phyloP scores from a whole-genome alignment of 2,113 vertebrate genomes.

The Pelusios castaneus region DNA sequence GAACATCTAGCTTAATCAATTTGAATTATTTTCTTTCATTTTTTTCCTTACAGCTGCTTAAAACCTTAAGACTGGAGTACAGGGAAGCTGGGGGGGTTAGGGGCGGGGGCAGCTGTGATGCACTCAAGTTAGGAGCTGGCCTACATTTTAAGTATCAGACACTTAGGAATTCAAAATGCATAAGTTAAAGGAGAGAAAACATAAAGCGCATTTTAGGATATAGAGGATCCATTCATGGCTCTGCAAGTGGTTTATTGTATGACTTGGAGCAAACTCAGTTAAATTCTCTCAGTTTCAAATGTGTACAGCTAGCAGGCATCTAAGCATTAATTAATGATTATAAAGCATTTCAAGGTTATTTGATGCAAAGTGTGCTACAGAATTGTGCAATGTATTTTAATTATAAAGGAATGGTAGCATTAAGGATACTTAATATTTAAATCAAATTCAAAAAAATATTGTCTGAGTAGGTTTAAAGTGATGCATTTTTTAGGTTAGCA shows the following conservation, averaged over 20 bases:
- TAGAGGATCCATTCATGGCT: background rate
- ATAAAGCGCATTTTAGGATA: background rate
- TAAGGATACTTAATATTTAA: no score
- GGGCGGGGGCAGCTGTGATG: background rate
- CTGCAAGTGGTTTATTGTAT: background rate
- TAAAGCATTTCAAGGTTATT: background rate
- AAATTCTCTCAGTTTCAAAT: background rate
- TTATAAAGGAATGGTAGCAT: no score
- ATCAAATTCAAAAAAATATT: background rate
- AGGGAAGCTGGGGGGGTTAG: background rate
- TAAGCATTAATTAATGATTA: background rate
- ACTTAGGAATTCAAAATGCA: background rate
- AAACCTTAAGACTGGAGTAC: background rate
- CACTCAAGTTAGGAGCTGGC: background rate
- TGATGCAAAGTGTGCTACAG: no score
- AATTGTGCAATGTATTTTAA: no score
- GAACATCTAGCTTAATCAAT: accelerated
- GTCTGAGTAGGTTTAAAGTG: background rate
- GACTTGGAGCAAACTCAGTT: background rate
- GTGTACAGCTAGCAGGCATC: background rate
- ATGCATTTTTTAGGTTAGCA: background rate
- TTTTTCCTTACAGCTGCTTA: background rate
- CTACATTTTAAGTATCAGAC: background rate
- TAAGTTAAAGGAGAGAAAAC: background rate
- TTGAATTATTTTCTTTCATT: background rate